Evolutionary conservation across 2,888 invertebrate species (phyloP).

Genomic region (Tachystola acroxantha): DNA sequence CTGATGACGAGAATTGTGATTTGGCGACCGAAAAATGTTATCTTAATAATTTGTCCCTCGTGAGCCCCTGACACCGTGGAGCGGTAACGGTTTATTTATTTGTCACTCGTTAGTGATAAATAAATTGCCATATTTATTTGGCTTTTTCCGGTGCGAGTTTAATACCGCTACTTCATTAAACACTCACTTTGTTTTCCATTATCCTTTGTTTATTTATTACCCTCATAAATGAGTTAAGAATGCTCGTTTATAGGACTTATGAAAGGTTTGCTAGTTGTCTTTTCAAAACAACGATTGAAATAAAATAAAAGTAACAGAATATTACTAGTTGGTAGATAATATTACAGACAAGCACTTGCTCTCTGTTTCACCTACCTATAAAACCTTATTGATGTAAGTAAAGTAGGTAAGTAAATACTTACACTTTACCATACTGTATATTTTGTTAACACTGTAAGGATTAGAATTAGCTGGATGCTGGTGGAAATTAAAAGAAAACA

Average conservation of each 20-base stretch:
- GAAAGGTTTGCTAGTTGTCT: no score
- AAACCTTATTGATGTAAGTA: no score
- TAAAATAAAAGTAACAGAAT: no score
- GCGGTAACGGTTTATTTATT: constrained; percentile 16
- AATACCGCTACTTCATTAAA: constrained; percentile 22
- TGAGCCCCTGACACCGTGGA: constrained; percentile 12
- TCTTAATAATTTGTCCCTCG: constrained; percentile 21
- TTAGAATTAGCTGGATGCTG: no score
- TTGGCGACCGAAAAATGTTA: constrained; percentile 15
- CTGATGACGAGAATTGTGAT: constrained; percentile 15
- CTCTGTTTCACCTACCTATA: no score
- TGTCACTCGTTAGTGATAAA: constrained; percentile 23
- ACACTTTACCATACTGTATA: no score
- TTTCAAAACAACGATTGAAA: no score
- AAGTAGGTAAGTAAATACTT: no score
- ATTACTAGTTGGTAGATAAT: no score
- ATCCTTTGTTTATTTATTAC: constrained; percentile 19
- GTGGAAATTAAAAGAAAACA: no score
- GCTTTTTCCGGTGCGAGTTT: constrained; percentile 20
- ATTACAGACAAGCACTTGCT: no score
- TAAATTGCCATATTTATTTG: constrained; percentile 25
- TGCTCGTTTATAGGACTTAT: constrained; percentile 17
- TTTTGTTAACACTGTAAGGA: no score
- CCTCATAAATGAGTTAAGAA: constrained; percentile 14
- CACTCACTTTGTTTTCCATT: constrained; percentile 13